phyloP scores from a whole-genome alignment of 2,113 vertebrate genomes.

The Scomber colias region DNA sequence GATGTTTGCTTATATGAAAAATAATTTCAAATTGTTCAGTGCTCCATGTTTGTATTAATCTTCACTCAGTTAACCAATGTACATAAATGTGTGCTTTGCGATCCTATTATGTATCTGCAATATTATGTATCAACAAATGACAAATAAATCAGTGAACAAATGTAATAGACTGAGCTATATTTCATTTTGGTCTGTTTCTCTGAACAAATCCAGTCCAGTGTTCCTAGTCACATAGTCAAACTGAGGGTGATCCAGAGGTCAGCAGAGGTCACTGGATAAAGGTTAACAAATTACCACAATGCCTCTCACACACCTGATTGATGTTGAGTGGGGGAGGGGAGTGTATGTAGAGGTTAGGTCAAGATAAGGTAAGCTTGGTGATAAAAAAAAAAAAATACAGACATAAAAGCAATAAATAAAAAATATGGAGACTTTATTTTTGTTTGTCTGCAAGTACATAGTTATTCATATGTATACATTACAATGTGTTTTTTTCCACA shows the following conservation, averaged over 20 bases:
- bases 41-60: slow-evolving; percentile 57
- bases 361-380: slow-evolving; percentile 48
- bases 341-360: slow-evolving; percentile 31
- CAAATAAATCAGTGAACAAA: slow-evolving; percentile 1
- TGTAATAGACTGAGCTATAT: neutral
- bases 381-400: neutral
- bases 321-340: slow-evolving; percentile 55
- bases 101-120: slow-evolving; percentile 7
- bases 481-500: too few species aligned
- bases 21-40: neutral
- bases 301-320: slow-evolving; percentile 68
- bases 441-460: too few species aligned
- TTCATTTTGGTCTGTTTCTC: slow-evolving; percentile 7
- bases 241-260: slow-evolving; percentile 66
- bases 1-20: slow-evolving; percentile 33
- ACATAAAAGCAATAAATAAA: neutral
- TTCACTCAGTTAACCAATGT: neutral
- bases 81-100: neutral
- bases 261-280: slow-evolving; percentile 73
- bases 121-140: neutral
- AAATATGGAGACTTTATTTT: neutral
- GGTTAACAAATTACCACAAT: slow-evolving; percentile 78
- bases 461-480: too few species aligned
- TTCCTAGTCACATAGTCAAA: slow-evolving; percentile 43
- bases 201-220: slow-evolving; percentile 39